Percentiles rank a stretch among this genome's conserved stretches.
Evolutionary conservation across 1,140 invertebrate genomes (phyloP).

Genomic region (Diachasmimorpha longicaudata): DNA sequence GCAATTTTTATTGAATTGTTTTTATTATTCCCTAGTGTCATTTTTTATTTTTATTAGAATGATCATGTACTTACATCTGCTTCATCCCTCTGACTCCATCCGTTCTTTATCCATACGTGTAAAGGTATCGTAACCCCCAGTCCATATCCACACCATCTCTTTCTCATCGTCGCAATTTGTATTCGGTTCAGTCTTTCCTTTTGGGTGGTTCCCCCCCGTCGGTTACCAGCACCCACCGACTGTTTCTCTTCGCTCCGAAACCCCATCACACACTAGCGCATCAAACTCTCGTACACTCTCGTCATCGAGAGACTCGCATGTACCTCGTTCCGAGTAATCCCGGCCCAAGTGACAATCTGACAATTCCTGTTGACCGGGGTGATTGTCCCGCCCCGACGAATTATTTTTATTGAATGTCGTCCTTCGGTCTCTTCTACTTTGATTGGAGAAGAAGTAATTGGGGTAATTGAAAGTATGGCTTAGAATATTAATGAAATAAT

Average conservation of each 20-base stretch:
- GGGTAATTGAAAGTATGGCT: background rate
- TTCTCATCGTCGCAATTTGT: conserved; percentile 28
- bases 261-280: background rate
- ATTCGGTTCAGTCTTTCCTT: conserved; percentile 32
- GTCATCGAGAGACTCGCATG: background rate
- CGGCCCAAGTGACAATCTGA: conserved; percentile 1
- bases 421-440: background rate
- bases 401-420: background rate
- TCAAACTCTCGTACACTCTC: background rate
- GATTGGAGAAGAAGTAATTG: background rate
- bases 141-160: background rate
- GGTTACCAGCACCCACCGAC: background rate
- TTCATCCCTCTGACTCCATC: conserved; percentile 20
- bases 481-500: background rate
- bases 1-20: too few species aligned
- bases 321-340: conserved; percentile 4
- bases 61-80: background rate
- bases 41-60: background rate
- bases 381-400: background rate
- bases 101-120: conserved; percentile 24
- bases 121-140: conserved; percentile 1
- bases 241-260: background rate
- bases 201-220: background rate
- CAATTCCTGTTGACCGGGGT: conserved; percentile 1
- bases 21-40: too few species aligned